Percentiles rank a stretch among this genome's conserved stretches.
phyloP scores from a whole-genome alignment of 2,888 invertebrate species.

The Creontiades dilutus region DNA sequence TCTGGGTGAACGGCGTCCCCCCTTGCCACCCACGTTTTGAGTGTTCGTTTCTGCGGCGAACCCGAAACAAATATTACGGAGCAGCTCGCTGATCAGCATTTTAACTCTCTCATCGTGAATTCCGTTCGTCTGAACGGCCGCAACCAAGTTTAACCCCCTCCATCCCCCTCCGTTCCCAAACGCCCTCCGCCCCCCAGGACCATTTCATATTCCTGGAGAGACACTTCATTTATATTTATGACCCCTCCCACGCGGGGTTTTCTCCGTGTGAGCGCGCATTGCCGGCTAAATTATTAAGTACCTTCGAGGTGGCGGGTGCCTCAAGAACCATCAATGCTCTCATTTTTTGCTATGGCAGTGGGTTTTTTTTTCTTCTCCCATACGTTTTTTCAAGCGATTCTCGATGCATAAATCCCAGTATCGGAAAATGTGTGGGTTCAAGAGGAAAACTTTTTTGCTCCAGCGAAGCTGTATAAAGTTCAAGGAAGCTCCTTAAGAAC shows the following conservation, averaged over 20 bases:
- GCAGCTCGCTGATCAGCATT: conserved; percentile 68
- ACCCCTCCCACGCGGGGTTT: conserved; percentile 43
- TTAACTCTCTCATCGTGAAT: conserved; percentile 68
- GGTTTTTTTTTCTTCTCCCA: neutral
- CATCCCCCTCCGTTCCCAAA: neutral
- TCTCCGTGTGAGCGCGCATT: conserved; percentile 56
- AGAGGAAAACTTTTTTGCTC: neutral
- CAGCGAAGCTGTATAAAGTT: neutral
- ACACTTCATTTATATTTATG: conserved; percentile 71
- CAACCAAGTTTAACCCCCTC: neutral
- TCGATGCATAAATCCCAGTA: conserved; percentile 18
- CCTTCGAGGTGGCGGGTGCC: neutral
- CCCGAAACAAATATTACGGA: conserved; percentile 55
- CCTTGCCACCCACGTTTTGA: neutral
- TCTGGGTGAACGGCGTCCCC: neutral
- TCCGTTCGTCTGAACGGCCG: conserved; percentile 27
- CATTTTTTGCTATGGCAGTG: neutral
- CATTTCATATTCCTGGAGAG: conserved; percentile 69
- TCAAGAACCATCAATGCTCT: conserved; percentile 32
- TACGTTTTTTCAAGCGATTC: neutral
- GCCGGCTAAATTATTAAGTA: conserved; percentile 56
- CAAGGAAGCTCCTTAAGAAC: neutral
- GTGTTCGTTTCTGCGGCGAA: neutral
- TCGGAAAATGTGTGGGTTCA: neutral
- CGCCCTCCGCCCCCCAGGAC: conserved; percentile 62